Conservation (phyloP, 2,113 vertebrate species). For the Muscicapa adusta region DNA sequence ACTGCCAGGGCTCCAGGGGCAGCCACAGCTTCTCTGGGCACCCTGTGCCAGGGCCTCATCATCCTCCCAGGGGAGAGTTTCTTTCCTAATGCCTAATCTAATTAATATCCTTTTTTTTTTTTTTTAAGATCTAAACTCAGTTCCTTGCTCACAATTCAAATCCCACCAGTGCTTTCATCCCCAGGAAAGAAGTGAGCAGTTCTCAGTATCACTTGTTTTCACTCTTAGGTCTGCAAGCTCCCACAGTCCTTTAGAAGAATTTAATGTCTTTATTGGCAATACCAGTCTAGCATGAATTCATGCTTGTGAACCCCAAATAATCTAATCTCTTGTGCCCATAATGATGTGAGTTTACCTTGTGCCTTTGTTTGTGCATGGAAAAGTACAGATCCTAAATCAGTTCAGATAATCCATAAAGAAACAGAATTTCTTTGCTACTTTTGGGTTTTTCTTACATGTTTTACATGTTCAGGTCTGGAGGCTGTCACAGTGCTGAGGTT, state of each 20-base stretch:
- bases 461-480: not conserved
- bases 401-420: not conserved
- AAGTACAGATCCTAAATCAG: not conserved
- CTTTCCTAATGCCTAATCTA: not conserved
- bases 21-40: not conserved
- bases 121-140: not conserved
- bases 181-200: not conserved
- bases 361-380: not conserved
- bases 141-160: not conserved
- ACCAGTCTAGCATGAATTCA: not conserved
- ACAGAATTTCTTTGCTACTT: not conserved
- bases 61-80: not conserved
- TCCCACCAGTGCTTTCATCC: not conserved
- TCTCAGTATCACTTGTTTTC: not conserved
- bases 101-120: not conserved
- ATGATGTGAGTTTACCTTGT: not conserved
- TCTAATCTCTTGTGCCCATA: not conserved
- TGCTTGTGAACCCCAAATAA: not conserved
- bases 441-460: not conserved
- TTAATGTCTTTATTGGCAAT: not conserved
- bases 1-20: not conserved
- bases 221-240: not conserved
- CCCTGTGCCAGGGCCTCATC: not conserved
- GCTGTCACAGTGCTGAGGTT: not conserved
- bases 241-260: not conserved